Percentiles rank a stretch among this genome's conserved stretches.
phyloP scores from a whole-genome alignment of 2,888 invertebrate genomes.

The Clanis bilineata region DNA sequence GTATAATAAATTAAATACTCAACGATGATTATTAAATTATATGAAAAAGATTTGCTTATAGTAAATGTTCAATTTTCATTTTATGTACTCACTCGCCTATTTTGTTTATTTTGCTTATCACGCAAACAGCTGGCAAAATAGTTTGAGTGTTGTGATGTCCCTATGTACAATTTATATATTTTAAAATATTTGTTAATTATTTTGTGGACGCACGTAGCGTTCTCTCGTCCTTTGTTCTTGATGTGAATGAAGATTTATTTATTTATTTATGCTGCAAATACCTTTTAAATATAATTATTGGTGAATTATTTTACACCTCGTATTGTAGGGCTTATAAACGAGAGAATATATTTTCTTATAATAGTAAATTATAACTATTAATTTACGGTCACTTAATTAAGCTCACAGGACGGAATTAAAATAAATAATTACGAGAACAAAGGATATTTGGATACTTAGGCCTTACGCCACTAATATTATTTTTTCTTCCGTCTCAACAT shows the following conservation, averaged over 20 bases:
- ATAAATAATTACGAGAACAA: neutral
- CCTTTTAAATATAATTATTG: neutral
- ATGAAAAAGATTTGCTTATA: slow-evolving; percentile 13
- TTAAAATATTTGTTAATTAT: neutral
- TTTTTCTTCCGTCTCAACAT: slow-evolving; percentile 13
- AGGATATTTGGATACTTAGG: neutral
- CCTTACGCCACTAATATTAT: neutral
- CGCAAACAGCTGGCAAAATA: neutral
- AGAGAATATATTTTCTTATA: neutral
- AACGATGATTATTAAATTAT: slow-evolving; percentile 20
- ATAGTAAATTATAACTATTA: neutral
- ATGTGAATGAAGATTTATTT: neutral
- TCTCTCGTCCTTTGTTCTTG: neutral
- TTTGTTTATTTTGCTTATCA: neutral
- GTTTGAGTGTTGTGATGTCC: neutral
- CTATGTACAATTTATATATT: slow-evolving; percentile 1
- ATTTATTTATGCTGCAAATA: neutral
- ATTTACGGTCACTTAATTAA: neutral
- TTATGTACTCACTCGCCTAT: neutral
- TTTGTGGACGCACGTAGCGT: neutral
- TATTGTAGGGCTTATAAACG: neutral
- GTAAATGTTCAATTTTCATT: neutral
- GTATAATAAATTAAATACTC: slow-evolving; percentile 24
- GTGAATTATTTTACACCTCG: neutral
- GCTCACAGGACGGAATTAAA: too few relatives aligned